Evolutionary conservation across 2,113 vertebrate genomes (phyloP), one percentile per base, ranked within the genome.

Genomic region (Cynoglossus semilaevis): DNA sequence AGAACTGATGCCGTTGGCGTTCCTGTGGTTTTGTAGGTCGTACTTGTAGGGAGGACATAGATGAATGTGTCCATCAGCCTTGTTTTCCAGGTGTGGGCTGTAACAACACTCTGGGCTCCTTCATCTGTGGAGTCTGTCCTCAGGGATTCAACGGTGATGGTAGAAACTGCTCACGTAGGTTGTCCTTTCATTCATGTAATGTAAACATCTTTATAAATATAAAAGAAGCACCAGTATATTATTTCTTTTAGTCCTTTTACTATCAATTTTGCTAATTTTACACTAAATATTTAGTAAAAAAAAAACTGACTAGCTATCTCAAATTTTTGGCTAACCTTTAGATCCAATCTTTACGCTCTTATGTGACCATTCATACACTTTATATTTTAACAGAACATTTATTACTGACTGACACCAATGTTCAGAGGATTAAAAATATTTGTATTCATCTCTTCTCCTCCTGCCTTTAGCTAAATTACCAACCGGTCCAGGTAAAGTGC

Each of bases 81-180:
- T 97, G 95, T 67, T 93, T 91, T 55, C 67, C 91, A 9, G 89
- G 87, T 42, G 89, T 85, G 10, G 51, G 79, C 53, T 98, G 96
- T 58, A 80, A 88, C 80, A 96, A 95, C 85, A 93, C 89, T 0
- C 75, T 87, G 42, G 93, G 94, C 42, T 94, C 94, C 49, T 97
- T 94, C 63, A 38, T 46, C 40, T 97, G 95, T 81, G 91, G 86
- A 41, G 51, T 69, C 3, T 97, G 94, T 58, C 94, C 94, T n/a
- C 60, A 54, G 14, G 92, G 91, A 53, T 85, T 88, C 67, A 63
- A 69, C 11, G 94, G 94, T 16, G 89, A 95, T 55, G 94, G 94
- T 8, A 91, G 66, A 19, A 86, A 11, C 14, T 95, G 95, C 64
- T 79, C 13, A 9, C 63, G 89, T 90, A 47, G 43, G 86, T 67